These are phyloP conservation scores for Aphidius gifuensis DNA, from an alignment of 1,140 invertebrate genomes.

Conservation along the genomic window DNA sequence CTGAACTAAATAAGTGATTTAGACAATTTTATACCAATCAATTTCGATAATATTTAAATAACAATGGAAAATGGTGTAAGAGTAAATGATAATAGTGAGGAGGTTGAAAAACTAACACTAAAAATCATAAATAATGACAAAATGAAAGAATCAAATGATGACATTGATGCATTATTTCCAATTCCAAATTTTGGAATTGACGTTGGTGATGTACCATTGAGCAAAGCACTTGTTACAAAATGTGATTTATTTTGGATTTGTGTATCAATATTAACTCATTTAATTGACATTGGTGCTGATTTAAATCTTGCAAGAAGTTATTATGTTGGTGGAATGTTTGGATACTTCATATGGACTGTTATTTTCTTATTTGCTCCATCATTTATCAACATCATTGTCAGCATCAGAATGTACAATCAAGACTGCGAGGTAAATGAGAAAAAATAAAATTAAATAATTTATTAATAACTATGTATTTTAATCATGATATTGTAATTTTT, in stretches of 20 bases:
- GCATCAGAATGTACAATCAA: constrained; percentile 55
- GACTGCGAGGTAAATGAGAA: constrained; percentile 44
- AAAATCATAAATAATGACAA: no score
- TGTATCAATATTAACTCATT: constrained; percentile 53
- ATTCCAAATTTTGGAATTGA: constrained; percentile 27
- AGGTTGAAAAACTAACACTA: no score
- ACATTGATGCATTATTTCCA: constrained; percentile 20
- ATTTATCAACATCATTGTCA: constrained; percentile 55
- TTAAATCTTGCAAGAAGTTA: constrained; percentile 55
- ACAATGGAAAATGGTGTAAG: no score
- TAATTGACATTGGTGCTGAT: constrained; percentile 56
- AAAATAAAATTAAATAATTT: not conserved
- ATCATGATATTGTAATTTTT: not conserved
- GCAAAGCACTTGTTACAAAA: constrained; percentile 44
- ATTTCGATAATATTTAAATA: no score
- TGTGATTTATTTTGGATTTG: constrained; percentile 51
- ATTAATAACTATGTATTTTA: no score
- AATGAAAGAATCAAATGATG: not conserved
- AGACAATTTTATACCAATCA: no score
- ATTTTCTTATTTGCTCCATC: constrained; percentile 58
- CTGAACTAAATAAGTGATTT: no score
- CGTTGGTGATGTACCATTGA: constrained; percentile 42
- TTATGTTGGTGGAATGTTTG: constrained; percentile 38
- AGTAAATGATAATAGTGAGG: no score
- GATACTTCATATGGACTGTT: constrained; percentile 53